A percentile compares a stretch with the other conserved stretches of the same genome.
Conservation (phyloP, 2,888 invertebrate species). For the Apotomis betuletana region DNA sequence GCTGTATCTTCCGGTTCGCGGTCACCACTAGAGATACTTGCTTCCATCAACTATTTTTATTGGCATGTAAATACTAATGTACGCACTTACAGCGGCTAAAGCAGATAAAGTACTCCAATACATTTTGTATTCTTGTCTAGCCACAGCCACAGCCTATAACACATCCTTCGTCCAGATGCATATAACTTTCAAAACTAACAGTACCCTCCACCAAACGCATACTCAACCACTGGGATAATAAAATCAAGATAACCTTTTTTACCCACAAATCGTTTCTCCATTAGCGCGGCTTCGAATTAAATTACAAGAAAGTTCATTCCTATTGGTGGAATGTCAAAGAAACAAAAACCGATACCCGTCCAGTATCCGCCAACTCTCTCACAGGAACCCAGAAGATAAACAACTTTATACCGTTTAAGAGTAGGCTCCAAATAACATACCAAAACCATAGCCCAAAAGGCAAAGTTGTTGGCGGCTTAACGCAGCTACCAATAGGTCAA, state of each 20-base stretch:
- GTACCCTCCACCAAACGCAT: too few species aligned
- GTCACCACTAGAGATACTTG: too few species aligned
- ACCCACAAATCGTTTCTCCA: neutral
- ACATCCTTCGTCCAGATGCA: too few species aligned
- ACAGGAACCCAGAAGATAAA: neutral
- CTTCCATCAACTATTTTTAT: too few species aligned
- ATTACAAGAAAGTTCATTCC: constrained; percentile 22
- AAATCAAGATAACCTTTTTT: constrained; percentile 4
- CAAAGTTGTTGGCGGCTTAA: neutral
- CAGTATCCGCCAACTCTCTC: neutral
- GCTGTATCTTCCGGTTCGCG: too few species aligned
- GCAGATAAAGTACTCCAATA: too few species aligned
- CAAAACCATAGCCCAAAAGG: neutral
- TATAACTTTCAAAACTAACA: too few species aligned
- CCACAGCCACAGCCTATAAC: too few species aligned
- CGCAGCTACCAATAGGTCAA: constrained; percentile 38
- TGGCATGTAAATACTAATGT: too few species aligned
- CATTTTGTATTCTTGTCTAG: too few species aligned
- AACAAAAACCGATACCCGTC: constrained; percentile 17
- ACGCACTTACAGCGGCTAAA: too few species aligned
- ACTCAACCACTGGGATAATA: neutral
- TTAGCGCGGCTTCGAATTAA: constrained; percentile 17
- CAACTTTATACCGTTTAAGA: neutral
- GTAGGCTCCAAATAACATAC: constrained; percentile 6
- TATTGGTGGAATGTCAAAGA: constrained; percentile 28